phyloP scores from a whole-genome alignment of 2,888 invertebrate genomes.

The Himalopsyche tibetana region DNA sequence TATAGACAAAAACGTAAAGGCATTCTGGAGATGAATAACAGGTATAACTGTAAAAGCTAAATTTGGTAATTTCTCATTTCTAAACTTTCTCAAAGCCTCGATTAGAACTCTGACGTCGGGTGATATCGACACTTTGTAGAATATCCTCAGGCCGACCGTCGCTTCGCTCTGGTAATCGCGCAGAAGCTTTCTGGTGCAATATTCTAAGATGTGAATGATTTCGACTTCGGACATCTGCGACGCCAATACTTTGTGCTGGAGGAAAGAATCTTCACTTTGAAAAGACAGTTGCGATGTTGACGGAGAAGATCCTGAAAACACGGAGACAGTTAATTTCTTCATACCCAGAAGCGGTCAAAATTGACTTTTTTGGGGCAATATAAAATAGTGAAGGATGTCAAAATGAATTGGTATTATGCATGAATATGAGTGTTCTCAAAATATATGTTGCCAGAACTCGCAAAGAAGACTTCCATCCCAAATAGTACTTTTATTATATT shows the following conservation, averaged over 20 bases:
- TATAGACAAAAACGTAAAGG: constrained; percentile 89
- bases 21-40: constrained; percentile 87
- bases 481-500: too few species aligned
- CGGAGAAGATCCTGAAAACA: constrained; percentile 70
- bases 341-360: too few species aligned
- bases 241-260: constrained; percentile 70
- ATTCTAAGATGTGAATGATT: constrained; percentile 74
- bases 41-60: constrained; percentile 87
- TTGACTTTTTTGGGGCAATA: too few species aligned
- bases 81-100: constrained; percentile 72
- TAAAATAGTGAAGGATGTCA: too few species aligned
- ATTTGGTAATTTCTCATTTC: constrained; percentile 70
- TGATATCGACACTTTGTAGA: constrained; percentile 82
- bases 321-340: background rate
- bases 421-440: too few species aligned
- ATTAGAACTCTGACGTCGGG: constrained; percentile 73
- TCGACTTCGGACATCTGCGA: constrained; percentile 70
- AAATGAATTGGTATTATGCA: too few species aligned
- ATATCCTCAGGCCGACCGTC: constrained; percentile 85
- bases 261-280: constrained; percentile 72
- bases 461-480: background rate
- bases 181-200: constrained; percentile 76
- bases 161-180: constrained; percentile 74
- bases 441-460: too few species aligned
- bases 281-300: constrained; percentile 74